Percentiles rank a stretch among this genome's conserved stretches.
These are phyloP conservation scores for Propithecus coquereli DNA, from an alignment of 2,113 vertebrate genomes.

Conservation along the genomic window DNA sequence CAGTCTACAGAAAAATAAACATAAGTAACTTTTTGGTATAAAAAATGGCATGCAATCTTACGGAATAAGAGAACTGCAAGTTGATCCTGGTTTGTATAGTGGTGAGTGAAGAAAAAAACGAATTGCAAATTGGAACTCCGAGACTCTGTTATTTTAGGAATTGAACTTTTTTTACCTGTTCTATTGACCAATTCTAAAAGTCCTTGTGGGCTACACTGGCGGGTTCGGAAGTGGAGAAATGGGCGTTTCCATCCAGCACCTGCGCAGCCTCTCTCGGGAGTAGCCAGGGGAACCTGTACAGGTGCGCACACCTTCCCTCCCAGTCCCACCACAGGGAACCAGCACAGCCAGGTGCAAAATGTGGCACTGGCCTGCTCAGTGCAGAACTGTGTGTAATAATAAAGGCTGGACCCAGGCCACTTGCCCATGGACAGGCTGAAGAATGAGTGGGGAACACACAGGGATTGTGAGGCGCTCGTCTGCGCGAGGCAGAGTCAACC, in stretches of 20 bases:
- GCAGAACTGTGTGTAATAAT: rapidly evolving
- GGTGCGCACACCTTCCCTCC: rapidly evolving
- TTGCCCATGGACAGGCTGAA: rapidly evolving
- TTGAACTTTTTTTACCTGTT: background rate
- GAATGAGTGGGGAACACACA: rapidly evolving
- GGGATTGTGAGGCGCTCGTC: rapidly evolving
- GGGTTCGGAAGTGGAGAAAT: rapidly evolving
- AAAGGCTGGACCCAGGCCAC: background rate
- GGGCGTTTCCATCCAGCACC: no score
- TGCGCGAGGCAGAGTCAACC: background rate
- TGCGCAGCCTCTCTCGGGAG: background rate
- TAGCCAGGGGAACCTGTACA: rapidly evolving
- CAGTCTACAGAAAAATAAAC: background rate
- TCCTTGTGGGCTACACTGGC: background rate
- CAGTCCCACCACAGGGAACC: background rate
- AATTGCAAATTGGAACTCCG: background rate
- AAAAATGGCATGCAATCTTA: background rate
- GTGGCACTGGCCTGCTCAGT: rapidly evolving
- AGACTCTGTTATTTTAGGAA: background rate
- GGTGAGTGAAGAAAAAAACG: no score
- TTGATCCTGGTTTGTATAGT: no score
- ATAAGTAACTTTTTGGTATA: background rate
- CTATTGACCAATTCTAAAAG: rapidly evolving
- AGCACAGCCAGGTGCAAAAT: rapidly evolving
- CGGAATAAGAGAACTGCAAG: background rate